phyloP scores from a whole-genome alignment of 2,888 invertebrate genomes.

The Philonicus albiceps region DNA sequence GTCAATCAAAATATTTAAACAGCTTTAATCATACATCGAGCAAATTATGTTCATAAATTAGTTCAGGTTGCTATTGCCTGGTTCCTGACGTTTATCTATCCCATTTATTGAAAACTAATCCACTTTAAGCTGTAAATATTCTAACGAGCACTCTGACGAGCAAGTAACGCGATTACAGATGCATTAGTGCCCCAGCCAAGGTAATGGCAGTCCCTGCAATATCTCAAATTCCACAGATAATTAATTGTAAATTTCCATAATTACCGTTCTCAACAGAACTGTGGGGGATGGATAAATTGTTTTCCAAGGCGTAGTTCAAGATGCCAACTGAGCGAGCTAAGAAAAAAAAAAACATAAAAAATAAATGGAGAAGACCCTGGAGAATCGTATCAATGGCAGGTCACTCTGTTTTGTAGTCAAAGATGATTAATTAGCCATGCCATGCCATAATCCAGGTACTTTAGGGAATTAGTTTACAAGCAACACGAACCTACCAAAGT shows the following conservation, averaged over 20 bases:
- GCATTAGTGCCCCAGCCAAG: not conserved
- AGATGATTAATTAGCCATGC: slow-evolving; percentile 17
- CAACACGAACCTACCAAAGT: not conserved
- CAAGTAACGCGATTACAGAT: slow-evolving; percentile 18
- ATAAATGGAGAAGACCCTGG: not conserved
- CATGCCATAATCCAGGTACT: slow-evolving; percentile 10
- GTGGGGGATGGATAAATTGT: slow-evolving; percentile 9
- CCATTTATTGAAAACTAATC: slow-evolving; percentile 5
- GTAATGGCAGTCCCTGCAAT: slow-evolving; percentile 2
- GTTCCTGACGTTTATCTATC: not conserved
- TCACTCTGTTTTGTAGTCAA: not conserved
- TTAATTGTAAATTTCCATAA: slow-evolving; percentile 39
- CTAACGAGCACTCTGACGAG: not conserved
- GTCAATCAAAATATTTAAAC: not conserved
- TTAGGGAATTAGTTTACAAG: slow-evolving; percentile 16
- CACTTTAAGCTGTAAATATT: slow-evolving; percentile 12
- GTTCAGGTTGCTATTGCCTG: not conserved
- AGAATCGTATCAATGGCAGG: slow-evolving; percentile 27
- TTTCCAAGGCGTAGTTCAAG: not conserved
- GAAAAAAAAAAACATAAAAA: too few relatives aligned
- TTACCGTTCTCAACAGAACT: slow-evolving; percentile 1
- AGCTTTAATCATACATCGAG: not conserved
- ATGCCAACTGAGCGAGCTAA: not conserved
- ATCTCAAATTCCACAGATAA: slow-evolving; percentile 35
- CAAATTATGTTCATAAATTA: not conserved